Evolutionary conservation across 2,797 vertebrate species (phyloP).

Genomic region (Triplophysa bombifrons): DNA sequence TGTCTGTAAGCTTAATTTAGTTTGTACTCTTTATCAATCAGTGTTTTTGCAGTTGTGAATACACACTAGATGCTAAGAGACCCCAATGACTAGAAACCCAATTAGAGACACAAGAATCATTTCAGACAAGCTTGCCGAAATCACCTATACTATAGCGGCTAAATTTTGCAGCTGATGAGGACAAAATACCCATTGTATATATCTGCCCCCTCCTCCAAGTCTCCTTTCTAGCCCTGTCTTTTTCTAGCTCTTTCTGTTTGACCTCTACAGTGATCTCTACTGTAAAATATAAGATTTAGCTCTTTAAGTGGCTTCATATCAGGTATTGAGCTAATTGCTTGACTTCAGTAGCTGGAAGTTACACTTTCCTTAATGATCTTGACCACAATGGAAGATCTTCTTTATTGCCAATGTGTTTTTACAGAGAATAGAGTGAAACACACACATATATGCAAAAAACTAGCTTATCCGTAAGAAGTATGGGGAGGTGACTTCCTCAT

Average conservation of each 20-base stretch:
- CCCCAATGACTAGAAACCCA: conserved; percentile 53
- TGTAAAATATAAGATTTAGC: conserved; percentile 65
- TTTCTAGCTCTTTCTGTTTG: conserved; percentile 41
- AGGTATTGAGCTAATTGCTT: conserved; percentile 69
- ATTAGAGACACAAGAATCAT: conserved; percentile 52
- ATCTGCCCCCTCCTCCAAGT: conserved; percentile 50
- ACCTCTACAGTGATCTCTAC: conserved; percentile 65
- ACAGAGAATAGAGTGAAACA: conserved; percentile 49
- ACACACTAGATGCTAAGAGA: conserved; percentile 46
- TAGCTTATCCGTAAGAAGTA: no score
- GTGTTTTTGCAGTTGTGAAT: background rate
- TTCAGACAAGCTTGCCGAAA: conserved; percentile 6
- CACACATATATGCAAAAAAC: background rate
- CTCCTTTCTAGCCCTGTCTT: conserved; percentile 31
- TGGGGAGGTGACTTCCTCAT: conserved; percentile 70
- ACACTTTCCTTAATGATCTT: conserved; percentile 48
- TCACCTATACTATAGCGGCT: conserved; percentile 27
- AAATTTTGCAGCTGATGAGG: conserved; percentile 42
- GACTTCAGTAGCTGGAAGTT: conserved; percentile 55
- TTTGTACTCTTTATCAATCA: background rate
- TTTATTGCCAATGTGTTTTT: conserved; percentile 61
- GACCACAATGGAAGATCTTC: conserved; percentile 48
- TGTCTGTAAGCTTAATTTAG: conserved; percentile 7
- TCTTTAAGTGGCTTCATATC: conserved; percentile 63
- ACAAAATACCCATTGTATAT: conserved; percentile 36